Base-by-base conservation (phyloP, 2,888 invertebrate genomes). In the Drosophila anceps region DNA sequence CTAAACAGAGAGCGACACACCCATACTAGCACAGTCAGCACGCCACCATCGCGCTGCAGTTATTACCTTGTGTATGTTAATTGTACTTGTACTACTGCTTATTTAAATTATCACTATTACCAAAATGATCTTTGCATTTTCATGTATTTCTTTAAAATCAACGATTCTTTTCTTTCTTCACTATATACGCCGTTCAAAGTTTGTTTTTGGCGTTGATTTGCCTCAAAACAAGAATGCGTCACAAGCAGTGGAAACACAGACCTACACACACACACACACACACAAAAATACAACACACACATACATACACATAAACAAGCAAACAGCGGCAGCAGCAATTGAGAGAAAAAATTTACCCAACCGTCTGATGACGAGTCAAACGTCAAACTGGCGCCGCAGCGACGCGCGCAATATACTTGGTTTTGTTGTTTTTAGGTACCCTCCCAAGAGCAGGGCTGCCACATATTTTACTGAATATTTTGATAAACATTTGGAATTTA, bases 141-240 rank as follows among this genome's bases (percentile, higher is more conserved):
- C 46, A 24, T 51, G 43, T 48, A 63, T 71, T 64, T 67, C 18
- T 53, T 27, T 61, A 65, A 61, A 62, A 78, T 69, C 70, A 76
- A 64, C 72, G 66, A 63, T 61, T 70, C 48, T 72, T 58, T 63
- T 61, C 51, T 69, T 65, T 70, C 69, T 64, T 69, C 68, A 48
- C 43, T 67, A 53, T 70, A 58, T 71, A 57, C 75, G 69, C 50
- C 73, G 73, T 72, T 68, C 18, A 48, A 65, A 66, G 60, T 63
- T 75, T 73, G 75, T 79, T 79, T 76, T 70, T 78, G 59, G 68
- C 61, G 64, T 79, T 73, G 71, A 73, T 71, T 76, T 71, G 84
- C 75, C 74, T 82, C 82, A 87, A 87, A 88, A 84, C 88, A 87
- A 87, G 80, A 79, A 79, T 90, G 87, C 86, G 81, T 88, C 85